Conservation (phyloP, 2,113 vertebrate species). For the Anseranas semipalmata region DNA sequence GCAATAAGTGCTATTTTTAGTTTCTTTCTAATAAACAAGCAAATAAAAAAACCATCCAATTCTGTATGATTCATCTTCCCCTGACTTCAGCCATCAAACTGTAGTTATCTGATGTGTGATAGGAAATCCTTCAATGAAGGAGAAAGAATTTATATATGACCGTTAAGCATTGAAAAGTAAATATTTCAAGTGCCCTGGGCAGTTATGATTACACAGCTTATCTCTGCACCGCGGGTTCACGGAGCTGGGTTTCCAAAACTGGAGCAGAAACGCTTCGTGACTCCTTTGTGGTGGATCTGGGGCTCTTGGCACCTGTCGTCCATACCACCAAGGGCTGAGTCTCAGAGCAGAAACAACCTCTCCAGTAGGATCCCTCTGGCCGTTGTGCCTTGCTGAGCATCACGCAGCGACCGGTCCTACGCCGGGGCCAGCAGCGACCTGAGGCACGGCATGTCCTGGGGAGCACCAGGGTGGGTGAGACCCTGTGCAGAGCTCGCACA, state of each 20-base stretch:
- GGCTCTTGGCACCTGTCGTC: background rate
- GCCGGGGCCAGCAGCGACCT: background rate
- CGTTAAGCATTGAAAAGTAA: slow-evolving; percentile 21
- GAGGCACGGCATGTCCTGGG: accelerated
- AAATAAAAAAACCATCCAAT: background rate
- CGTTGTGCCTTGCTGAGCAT: background rate
- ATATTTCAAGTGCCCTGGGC: background rate
- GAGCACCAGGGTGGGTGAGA: background rate
- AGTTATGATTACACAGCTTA: background rate
- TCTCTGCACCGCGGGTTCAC: accelerated
- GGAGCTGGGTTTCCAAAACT: background rate
- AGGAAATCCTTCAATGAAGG: background rate
- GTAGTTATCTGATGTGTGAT: background rate
- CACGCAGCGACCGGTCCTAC: too few species aligned
- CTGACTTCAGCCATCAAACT: slow-evolving; percentile 3
- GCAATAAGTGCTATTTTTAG: background rate
- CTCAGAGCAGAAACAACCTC: background rate
- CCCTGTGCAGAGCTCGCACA: background rate
- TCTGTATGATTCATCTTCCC: slow-evolving; percentile 28
- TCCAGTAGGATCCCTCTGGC: background rate
- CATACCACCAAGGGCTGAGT: accelerated
- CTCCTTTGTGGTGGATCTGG: background rate
- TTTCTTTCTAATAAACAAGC: slow-evolving; percentile 32
- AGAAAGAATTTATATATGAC: background rate
- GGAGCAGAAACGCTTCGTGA: background rate